A percentile compares a stretch with the other conserved stretches of the same genome.
These are phyloP conservation scores for Nebria ingens DNA, from an alignment of 1,140 invertebrate species.

Conservation along the genomic window DNA sequence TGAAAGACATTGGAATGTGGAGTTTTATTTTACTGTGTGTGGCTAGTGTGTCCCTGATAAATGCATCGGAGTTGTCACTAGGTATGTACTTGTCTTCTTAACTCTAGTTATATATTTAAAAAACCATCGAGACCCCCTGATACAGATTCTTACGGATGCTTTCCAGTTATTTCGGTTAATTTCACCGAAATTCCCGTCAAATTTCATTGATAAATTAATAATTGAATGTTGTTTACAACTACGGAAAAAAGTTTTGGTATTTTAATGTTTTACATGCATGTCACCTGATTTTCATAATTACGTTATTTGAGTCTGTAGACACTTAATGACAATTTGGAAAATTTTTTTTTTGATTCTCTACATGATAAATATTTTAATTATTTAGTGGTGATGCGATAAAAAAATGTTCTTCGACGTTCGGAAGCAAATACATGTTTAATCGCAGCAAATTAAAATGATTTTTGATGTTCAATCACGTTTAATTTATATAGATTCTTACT, in stretches of 20 bases:
- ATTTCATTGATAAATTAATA: conserved; percentile 7
- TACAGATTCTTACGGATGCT: too few relatives aligned
- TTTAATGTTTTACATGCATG: not conserved
- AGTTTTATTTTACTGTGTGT: conserved; percentile 1
- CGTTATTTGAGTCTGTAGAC: too few relatives aligned
- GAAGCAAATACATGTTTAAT: too few relatives aligned
- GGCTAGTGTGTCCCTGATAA: not conserved
- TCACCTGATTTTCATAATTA: conserved; percentile 1
- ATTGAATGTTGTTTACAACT: not conserved
- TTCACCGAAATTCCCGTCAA: not conserved
- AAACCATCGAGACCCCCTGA: too few relatives aligned
- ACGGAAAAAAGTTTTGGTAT: conserved; percentile 3
- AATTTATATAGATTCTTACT: too few relatives aligned
- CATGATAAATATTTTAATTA: too few relatives aligned
- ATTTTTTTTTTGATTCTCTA: too few relatives aligned
- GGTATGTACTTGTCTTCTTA: conserved; percentile 2
- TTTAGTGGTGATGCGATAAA: too few relatives aligned
- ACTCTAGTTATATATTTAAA: not conserved
- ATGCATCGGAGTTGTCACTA: conserved; percentile 2
- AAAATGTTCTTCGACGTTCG: too few relatives aligned
- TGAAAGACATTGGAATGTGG: conserved; percentile 3
- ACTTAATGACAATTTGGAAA: too few relatives aligned
- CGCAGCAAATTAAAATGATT: too few relatives aligned
- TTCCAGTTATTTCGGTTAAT: not conserved
- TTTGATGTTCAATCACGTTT: too few relatives aligned